phyloP scores from a whole-genome alignment of 2,888 invertebrate species.

The Drosophila mayaguana region DNA sequence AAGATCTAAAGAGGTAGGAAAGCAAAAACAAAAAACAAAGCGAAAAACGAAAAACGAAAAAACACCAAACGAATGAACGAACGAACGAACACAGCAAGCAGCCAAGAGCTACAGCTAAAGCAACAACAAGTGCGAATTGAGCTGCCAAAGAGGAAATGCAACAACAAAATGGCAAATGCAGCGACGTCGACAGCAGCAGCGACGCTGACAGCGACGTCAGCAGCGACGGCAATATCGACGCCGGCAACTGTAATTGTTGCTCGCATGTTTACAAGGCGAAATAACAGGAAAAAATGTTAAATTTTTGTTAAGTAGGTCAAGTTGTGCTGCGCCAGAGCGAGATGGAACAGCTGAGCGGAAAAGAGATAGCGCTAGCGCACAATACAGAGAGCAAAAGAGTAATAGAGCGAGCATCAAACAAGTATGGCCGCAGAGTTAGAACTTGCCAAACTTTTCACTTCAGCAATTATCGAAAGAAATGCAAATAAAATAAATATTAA shows the following conservation, averaged over 20 bases:
- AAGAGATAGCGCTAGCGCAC: constrained; percentile 26
- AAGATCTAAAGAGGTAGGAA: constrained; percentile 56
- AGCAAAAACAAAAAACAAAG: constrained; percentile 39
- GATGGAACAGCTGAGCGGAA: constrained; percentile 7
- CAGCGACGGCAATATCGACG: constrained; percentile 48
- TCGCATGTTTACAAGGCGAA: constrained; percentile 79
- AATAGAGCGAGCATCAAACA: constrained; percentile 62
- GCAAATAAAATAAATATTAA: background rate
- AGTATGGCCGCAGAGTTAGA: constrained; percentile 50
- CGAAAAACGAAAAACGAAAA: constrained; percentile 24
- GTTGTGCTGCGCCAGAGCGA: constrained; percentile 70
- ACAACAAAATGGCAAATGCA: constrained; percentile 69
- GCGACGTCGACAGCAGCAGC: constrained; percentile 39
- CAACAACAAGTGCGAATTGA: constrained; percentile 74
- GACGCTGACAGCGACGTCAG: constrained; percentile 25
- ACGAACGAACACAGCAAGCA: constrained; percentile 24
- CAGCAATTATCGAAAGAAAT: background rate
- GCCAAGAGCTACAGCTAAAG: constrained; percentile 56
- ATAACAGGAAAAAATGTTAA: constrained; percentile 84
- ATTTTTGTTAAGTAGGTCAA: constrained; percentile 84
- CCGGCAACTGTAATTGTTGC: constrained; percentile 81
- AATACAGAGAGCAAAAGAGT: constrained; percentile 22
- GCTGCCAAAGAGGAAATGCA: constrained; percentile 74
- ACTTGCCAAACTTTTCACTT: constrained; percentile 19
- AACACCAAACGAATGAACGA: constrained; percentile 38